Evolutionary conservation across 2,888 invertebrate species (phyloP).

Genomic region (Apamea sordens): DNA sequence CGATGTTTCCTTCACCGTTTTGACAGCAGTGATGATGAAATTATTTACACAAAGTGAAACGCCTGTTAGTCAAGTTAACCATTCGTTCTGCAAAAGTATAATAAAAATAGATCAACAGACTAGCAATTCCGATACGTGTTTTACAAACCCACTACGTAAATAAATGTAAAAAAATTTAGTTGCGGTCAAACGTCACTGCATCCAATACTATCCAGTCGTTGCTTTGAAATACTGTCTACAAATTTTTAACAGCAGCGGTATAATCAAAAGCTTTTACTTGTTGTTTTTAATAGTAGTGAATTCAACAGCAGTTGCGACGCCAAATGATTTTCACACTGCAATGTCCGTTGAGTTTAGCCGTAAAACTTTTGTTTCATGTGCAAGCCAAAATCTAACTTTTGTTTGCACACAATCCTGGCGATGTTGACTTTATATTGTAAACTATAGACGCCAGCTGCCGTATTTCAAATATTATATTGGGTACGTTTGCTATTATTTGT

Average conservation of each 20-base stretch:
- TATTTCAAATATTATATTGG: slow-evolving; percentile 44
- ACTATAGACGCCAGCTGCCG: slow-evolving; percentile 38
- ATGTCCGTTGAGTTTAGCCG: slow-evolving; percentile 45
- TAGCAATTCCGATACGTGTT: not conserved
- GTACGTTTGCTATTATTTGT: slow-evolving; percentile 30
- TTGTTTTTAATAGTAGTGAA: slow-evolving; percentile 56
- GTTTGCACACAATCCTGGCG: slow-evolving; percentile 50
- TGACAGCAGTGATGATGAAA: too few species aligned
- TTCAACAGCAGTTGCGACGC: slow-evolving; percentile 42
- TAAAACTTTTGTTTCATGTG: slow-evolving; percentile 52
- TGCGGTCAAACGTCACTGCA: not conserved
- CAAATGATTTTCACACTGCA: slow-evolving; percentile 60
- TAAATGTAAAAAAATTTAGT: not conserved
- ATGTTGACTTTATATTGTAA: slow-evolving; percentile 48
- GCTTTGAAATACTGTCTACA: slow-evolving; percentile 14
- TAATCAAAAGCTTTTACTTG: slow-evolving; percentile 61
- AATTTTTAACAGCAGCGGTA: slow-evolving; percentile 40
- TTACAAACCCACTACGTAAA: not conserved
- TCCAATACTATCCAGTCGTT: not conserved
- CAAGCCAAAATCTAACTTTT: slow-evolving; percentile 52
- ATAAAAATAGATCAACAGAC: not conserved
- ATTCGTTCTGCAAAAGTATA: not conserved
- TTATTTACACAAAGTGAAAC: too few species aligned
- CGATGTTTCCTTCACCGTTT: too few species aligned
- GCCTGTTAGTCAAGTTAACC: too few species aligned